Evolutionary conservation across 2,113 vertebrate genomes (phyloP), one percentile per base, ranked within the genome.

Genomic region (Tricholaema leucomelas): DNA sequence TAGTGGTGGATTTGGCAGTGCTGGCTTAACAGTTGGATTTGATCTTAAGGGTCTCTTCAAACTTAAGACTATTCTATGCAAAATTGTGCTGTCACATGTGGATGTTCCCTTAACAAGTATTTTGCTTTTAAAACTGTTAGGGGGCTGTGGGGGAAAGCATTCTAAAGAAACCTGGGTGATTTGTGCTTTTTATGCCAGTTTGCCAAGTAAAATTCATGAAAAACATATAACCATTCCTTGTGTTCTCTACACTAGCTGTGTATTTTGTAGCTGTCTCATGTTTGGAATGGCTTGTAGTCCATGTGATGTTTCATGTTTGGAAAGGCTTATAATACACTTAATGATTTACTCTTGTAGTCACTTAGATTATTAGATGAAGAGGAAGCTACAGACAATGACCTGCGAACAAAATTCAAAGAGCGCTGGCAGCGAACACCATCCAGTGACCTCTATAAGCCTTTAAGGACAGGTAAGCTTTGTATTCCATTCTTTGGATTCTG

Each of bases 361-460:
- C 92, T 99, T 82, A 98, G 98, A 93, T 98, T 99, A 95, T 94
- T 99, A 95, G 97, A 99, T 81, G 98, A 98, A 89, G 99, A 99
- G 94, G 99, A 99, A 97, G 82, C 97, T 15, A 99, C 99, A 35
- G 99, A 99, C 96, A 99, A 97, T 60, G 99, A 99, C 36, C 96
- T 99, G 89, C 97, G 98, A 96, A 94, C 97, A 78, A 99, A 99
- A 96, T 99, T 99, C 96, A 99, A 97, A 93, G 99, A 99, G 74
- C 99, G 99, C 66, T 99, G 99, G 99, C 99, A 98, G 97, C 98
- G 99, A 96, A 99, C 99, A 3, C 98, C 99, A 16, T 99, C 99
- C 81, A 98, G 94, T 77, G 99, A 99, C 10, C 98, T 99, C 17
- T 99, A 99, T 85, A 99, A 99, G 90, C 97, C 99, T 63, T 97